These are phyloP conservation scores for Fragum sueziense DNA, from an alignment of 2,888 invertebrate species.

Conservation along the genomic window DNA sequence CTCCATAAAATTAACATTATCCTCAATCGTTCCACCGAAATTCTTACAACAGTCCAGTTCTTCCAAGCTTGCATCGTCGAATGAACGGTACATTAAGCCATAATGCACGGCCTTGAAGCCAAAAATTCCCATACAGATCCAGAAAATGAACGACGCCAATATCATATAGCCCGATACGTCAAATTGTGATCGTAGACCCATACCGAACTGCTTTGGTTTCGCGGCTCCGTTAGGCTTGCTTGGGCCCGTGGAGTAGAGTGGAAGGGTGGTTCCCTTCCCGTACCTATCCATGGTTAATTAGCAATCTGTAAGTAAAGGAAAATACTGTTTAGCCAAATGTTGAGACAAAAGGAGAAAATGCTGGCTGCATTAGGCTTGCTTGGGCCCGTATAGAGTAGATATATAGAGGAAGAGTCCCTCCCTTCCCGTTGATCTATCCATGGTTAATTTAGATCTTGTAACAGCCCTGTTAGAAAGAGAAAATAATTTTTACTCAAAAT, in stretches of 20 bases:
- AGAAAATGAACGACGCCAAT: slow-evolving; percentile 58
- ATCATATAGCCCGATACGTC: slow-evolving; percentile 59
- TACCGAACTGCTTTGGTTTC: slow-evolving; percentile 6
- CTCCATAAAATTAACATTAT: slow-evolving; percentile 61
- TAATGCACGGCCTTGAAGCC: slow-evolving; percentile 55
- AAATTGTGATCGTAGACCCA: slow-evolving; percentile 42
- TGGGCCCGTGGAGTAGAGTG: slow-evolving; percentile 31
- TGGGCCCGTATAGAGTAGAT: no score
- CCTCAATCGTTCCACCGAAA: slow-evolving; percentile 52
- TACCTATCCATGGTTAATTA: slow-evolving; percentile 50
- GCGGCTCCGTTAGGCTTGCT: not conserved
- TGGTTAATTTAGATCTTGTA: not conserved
- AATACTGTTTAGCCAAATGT: not conserved
- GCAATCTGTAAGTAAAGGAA: no score
- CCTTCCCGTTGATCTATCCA: not conserved
- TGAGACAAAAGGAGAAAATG: slow-evolving; percentile 1
- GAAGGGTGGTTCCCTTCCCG: slow-evolving; percentile 35
- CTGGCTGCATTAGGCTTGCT: no score
- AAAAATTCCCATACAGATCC: slow-evolving; percentile 47
- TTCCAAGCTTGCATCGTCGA: slow-evolving; percentile 54
- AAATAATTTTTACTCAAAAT: not conserved
- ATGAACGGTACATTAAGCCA: slow-evolving; percentile 47
- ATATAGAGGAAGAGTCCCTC: no score
- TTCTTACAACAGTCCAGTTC: slow-evolving; percentile 51
- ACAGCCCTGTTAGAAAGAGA: not conserved